Conservation (phyloP, 1,140 invertebrate species). For the Caenorhabditis briggsae region DNA sequence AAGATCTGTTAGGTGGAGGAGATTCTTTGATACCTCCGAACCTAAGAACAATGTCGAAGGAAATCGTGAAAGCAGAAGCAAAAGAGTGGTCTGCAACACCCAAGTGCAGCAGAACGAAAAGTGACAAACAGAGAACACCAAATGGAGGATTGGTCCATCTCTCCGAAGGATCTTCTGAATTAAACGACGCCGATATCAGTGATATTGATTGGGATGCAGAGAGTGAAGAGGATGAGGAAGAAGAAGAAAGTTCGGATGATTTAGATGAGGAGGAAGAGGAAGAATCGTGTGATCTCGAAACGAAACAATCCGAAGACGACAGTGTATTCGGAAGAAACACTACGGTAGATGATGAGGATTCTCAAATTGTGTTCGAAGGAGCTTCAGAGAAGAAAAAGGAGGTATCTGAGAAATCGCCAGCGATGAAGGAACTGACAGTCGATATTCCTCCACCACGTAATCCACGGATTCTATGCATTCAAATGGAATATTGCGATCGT, state of each 20-base stretch:
- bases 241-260: neutral
- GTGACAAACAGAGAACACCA: slow-evolving; percentile 23
- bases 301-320: slow-evolving; percentile 55
- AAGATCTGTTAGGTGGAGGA: neutral
- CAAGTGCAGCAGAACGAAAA: neutral
- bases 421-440: slow-evolving; percentile 10
- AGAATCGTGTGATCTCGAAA: neutral
- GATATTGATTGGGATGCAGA: slow-evolving; percentile 38
- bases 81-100: slow-evolving; percentile 35
- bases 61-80: neutral
- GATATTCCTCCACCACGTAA: neutral
- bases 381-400: slow-evolving; percentile 37
- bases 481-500: slow-evolving; percentile 83
- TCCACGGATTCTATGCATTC: slow-evolving; percentile 67
- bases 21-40: slow-evolving; percentile 59
- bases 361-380: slow-evolving; percentile 18
- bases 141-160: neutral
- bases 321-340: no score
- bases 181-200: neutral
- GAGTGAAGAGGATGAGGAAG: slow-evolving; percentile 7
- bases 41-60: slow-evolving; percentile 25
- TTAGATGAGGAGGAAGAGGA: neutral
- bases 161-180: slow-evolving; percentile 10
- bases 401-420: neutral
- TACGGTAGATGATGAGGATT: no score